Evolutionary conservation across 1,140 invertebrate species (phyloP).

Genomic region (Leptopilina clavipes): DNA sequence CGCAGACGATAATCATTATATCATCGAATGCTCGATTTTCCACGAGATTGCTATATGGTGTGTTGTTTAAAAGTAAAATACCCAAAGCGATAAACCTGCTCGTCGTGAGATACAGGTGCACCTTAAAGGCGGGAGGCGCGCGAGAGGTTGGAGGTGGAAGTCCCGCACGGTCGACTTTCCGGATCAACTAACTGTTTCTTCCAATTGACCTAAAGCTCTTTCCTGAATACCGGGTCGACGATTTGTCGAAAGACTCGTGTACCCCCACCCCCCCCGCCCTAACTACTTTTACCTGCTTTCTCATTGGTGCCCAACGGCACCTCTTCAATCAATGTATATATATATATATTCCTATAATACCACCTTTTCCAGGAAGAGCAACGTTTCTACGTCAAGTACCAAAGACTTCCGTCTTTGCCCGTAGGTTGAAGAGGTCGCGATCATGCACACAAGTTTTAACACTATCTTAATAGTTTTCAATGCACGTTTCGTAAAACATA

Average conservation of each 20-base stretch:
- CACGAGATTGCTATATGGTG: not conserved
- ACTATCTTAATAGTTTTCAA: not conserved
- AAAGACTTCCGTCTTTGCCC: slow-evolving; percentile 6
- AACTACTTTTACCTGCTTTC: not conserved
- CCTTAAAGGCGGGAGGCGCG: not conserved
- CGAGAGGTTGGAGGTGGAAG: slow-evolving; percentile 21
- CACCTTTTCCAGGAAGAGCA: slow-evolving; percentile 24
- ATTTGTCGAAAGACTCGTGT: slow-evolving; percentile 9
- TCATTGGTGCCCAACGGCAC: not conserved
- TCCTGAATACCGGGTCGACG: slow-evolving; percentile 48
- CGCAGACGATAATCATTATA: slow-evolving; percentile 1
- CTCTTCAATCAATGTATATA: not conserved
- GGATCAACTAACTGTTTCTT: slow-evolving; percentile 54
- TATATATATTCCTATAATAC: not conserved
- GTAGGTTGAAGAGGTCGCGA: slow-evolving; percentile 7
- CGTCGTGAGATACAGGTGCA: slow-evolving; percentile 17
- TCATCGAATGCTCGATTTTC: slow-evolving; percentile 29
- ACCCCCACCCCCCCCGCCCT: not conserved
- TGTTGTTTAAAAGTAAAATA: too few species aligned
- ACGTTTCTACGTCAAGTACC: not conserved
- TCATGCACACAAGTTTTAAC: slow-evolving; percentile 1
- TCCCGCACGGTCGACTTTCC: slow-evolving; percentile 45
- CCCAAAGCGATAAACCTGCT: slow-evolving; percentile 14
- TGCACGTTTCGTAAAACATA: too few species aligned
- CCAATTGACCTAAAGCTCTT: slow-evolving; percentile 51